Base-by-base conservation (phyloP, 2,888 invertebrate genomes). In the Ennomos quercinarius region DNA sequence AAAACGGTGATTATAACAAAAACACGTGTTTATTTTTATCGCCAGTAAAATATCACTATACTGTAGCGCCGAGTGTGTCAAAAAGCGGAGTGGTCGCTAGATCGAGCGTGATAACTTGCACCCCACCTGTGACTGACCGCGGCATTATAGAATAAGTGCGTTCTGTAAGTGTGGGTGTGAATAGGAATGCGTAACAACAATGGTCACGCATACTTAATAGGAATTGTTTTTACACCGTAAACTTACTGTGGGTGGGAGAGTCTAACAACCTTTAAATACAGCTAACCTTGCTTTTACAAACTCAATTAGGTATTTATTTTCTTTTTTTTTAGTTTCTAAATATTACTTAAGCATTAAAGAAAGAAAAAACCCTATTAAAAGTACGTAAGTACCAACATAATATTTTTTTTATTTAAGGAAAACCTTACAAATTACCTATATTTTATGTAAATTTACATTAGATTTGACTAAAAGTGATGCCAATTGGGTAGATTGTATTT, bases 41-140 rank as follows among this genome's bases (percentile, higher is more conserved):
- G 74, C 70, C 69, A 69, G 74, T 67, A 71, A 64, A 77, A 78
- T 79, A 85, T 86, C 83, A 76, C 70, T 74, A 69, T 71, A 68
- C 67, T 63, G 67, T 63, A 68, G 79, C 80, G 76, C 67, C 68
- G 68, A 82, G 86, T 86, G 86, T 86, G 88, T 87, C 87, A 86
- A 86, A 86, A 86, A 86, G 80, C 83, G 81, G 81, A 87, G 83
- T 84, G 84, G 84, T 80, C 84, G 84, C 73, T 71, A 81, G 90
- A 89, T 91, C 77, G 82, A 68, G 70, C 69, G 80, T 78, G 86
- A 86, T 84, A 84, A 80, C 71, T 63, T 34, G 53, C 71, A 77
- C 86, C 87, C 84, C 81, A 84, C 84, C 83, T 81, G 82, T 77
- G 78, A 73, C 70, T 62, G 67, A 57, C 67, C 63, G 45, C 49